Base-by-base conservation (phyloP, 2,113 vertebrate genomes). In the Tonatia bakeri region DNA sequence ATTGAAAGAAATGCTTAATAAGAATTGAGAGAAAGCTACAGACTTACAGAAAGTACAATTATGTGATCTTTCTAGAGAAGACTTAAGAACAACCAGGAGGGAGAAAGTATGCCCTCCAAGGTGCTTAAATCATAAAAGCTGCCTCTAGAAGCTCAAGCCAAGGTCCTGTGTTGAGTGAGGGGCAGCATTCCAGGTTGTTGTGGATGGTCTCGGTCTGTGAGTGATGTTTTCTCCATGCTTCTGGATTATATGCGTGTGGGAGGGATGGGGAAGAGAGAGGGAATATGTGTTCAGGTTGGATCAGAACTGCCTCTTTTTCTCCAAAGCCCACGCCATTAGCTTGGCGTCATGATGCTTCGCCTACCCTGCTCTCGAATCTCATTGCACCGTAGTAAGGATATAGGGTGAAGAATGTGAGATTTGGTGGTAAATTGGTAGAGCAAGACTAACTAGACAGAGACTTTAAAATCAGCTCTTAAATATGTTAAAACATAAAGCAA, bases 1-100 rank as follows among this genome's bases (percentile, higher is more conserved):
- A 94, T 93, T 87, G 24, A 84, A 85, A 90, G 45, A 88, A 94
- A 72, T 7, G 79, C 26, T 89, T 94, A 72, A 79, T 96, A 65
- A 82, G 54, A 83, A 33, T 50, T 90, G 61, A 69, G 36, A 96
- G 90, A 84, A 36, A 96, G 7, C 56, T 33, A 56, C 20, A 40
- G 56, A 86, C 89, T 87, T 90, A 77, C 40, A 64, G 33, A 79
- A 72, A 79, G 56, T 82, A 4, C 3, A 90, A 87, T 43, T 54
- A 8, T 9, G 6, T 81, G 45, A 70, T 19, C 33, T 80, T 85
- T 70, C 64, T 40, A 67, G 28, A 86, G 14, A 93, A 86, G 8
- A 54, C 28, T 33, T 73, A 70, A 59, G 38, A 28, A 82, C 31
- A 96, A 19, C 5, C 5, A 86, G 11, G 26, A 76, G 20, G n/a